phyloP scores from a whole-genome alignment of 1,140 invertebrate genomes.

The Brachystomella parvula region DNA sequence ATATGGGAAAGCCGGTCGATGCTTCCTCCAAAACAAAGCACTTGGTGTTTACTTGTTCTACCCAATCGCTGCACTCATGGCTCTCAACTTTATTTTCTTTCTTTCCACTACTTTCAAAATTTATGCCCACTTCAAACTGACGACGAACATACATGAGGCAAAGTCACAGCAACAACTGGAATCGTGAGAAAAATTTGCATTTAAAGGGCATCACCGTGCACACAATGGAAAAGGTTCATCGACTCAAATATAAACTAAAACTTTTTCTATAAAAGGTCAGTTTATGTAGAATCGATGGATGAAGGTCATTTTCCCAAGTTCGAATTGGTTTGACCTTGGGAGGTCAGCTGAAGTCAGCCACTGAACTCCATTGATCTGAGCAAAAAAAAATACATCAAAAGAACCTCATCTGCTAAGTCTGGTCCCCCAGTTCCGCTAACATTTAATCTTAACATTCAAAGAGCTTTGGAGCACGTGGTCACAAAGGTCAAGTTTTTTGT shows the following conservation, averaged over 20 bases:
- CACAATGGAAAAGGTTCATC: too few species aligned
- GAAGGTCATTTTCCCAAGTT: too few species aligned
- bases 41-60: slow-evolving; percentile 30
- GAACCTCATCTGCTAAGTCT: too few species aligned
- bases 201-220: too few species aligned
- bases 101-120: slow-evolving; percentile 22
- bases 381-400: too few species aligned
- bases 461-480: too few species aligned
- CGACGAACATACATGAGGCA: neutral
- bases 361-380: too few species aligned
- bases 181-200: neutral
- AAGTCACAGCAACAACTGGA: neutral
- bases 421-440: too few species aligned
- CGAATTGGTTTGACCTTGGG: too few species aligned
- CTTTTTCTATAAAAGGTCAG: neutral
- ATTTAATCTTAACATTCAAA: too few species aligned
- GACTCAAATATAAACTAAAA: neutral
- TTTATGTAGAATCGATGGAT: neutral
- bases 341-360: too few species aligned
- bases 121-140: slow-evolving; percentile 11
- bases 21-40: slow-evolving; percentile 24
- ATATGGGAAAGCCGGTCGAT: slow-evolving; percentile 22
- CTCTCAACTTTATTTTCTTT: slow-evolving; percentile 25
- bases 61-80: slow-evolving; percentile 17
- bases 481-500: too few species aligned